Evolutionary conservation across 2,113 vertebrate genomes (phyloP), one percentile per base, ranked within the genome.

Genomic region (Lanius ludovicianus): DNA sequence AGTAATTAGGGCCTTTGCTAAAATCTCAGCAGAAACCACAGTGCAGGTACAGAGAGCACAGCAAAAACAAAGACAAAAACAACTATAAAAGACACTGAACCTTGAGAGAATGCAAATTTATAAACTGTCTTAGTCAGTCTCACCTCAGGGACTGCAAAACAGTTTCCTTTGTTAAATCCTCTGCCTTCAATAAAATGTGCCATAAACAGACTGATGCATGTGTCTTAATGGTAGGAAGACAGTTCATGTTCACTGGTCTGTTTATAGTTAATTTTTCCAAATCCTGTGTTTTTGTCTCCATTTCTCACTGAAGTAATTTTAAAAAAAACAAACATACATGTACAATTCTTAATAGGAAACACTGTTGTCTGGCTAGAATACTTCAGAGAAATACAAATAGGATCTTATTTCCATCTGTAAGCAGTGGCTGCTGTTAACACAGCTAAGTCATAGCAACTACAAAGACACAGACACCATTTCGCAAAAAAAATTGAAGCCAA

Each of bases 121-220:
- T 84, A 63, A 92, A 94, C 96, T 94, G 95, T 41, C 95, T 92
- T 63, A 92, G 90, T 85, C 90, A 91, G 92, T 96, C 90, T 95
- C 95, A 95, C 95, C 95, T 96, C 95, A 96, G 73, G 90, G 83
- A 96, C 93, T 95, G 83, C 84, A 95, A 96, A 97, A 96, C 83
- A 95, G 77, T 96, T 94, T 96, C 90, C 88, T 94, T 93, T 96
- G 92, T 97, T 93, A 97, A 96, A 89, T 95, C 92, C 90, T 97
- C 76, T 95, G 95, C 92, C 94, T 95, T 96, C 90, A 97, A 96
- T 90, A 96, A 97, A 96, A 94, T 90, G 68, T 94, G 92, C 87
- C 95, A 96, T 96, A 97, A 97, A 97, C 93, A 96, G 93, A 96
- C 93, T 94, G 96, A 93, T 96, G 91, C 91, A 96, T 95, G 87